A percentile compares a stretch with the other conserved stretches of the same genome.
Evolutionary conservation across 2,797 vertebrate species (phyloP).

Genomic region (Halcyon smyrnensis): DNA sequence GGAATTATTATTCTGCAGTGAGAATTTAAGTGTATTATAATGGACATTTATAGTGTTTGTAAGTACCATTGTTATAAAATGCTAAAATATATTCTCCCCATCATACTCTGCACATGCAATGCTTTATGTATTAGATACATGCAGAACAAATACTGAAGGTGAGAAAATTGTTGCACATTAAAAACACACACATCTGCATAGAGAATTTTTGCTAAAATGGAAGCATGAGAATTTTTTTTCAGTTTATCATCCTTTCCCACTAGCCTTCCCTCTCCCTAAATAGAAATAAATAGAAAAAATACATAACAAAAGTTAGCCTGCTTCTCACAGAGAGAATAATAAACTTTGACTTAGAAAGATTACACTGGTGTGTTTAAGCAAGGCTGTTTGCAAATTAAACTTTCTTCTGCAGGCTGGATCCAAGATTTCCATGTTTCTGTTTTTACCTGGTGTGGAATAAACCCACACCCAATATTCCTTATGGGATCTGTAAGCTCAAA

Average conservation of each 20-base stretch:
- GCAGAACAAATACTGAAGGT: neutral
- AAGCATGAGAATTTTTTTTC: neutral
- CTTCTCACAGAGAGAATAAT: neutral
- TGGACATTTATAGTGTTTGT: neutral
- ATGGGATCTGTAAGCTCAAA: neutral
- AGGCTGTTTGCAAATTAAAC: neutral
- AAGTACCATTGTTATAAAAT: neutral
- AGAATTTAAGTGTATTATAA: slow-evolving; percentile 19
- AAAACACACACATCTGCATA: neutral
- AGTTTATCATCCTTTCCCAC: neutral
- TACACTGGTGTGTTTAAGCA: neutral
- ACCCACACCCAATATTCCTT: neutral
- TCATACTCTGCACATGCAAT: neutral
- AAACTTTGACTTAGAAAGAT: neutral
- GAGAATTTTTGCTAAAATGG: neutral
- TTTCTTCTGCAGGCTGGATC: neutral
- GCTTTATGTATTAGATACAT: neutral
- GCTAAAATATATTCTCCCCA: neutral
- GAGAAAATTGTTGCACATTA: neutral
- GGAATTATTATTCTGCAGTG: neutral
- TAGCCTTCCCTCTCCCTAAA: neutral
- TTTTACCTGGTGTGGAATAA: neutral
- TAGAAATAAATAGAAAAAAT: neutral
- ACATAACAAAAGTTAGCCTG: neutral
- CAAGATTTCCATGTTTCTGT: neutral